These are phyloP conservation scores for Zaprionus gabonicus DNA, from an alignment of 1,140 invertebrate genomes.

Conservation along the genomic window DNA sequence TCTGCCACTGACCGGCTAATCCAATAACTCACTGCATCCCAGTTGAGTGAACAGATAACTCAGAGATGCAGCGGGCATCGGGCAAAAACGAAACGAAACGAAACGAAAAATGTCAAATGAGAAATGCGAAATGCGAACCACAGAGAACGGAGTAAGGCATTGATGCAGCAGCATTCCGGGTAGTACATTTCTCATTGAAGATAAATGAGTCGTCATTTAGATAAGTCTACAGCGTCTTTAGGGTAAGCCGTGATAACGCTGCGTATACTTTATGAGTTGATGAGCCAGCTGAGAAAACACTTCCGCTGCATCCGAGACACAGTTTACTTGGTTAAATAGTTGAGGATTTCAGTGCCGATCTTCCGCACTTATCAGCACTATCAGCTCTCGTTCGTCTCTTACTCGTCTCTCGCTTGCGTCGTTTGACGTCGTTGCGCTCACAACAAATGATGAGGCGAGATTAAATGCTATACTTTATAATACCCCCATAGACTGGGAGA, in stretches of 20 bases:
- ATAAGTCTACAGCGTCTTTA: slow-evolving; percentile 24
- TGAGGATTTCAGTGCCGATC: slow-evolving; percentile 12
- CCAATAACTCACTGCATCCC: slow-evolving; percentile 15
- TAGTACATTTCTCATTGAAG: slow-evolving; percentile 34
- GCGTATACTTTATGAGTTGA: slow-evolving; percentile 32
- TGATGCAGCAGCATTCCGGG: slow-evolving; percentile 22
- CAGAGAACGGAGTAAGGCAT: slow-evolving; percentile 8
- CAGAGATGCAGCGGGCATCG: slow-evolving; percentile 24
- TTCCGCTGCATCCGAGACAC: slow-evolving; percentile 23
- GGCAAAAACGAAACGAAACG: slow-evolving; percentile 45
- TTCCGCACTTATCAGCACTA: slow-evolving; percentile 27
- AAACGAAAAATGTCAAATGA: slow-evolving; percentile 34
- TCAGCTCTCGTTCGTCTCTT: slow-evolving; percentile 2
- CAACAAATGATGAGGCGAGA: slow-evolving; percentile 24
- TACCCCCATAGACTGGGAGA: slow-evolving; percentile 48
- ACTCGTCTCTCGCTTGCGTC: background rate
- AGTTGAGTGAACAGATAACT: slow-evolving; percentile 27
- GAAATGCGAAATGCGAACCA: slow-evolving; percentile 18
- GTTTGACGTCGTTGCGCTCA: slow-evolving; percentile 12
- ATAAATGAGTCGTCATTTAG: slow-evolving; percentile 48
- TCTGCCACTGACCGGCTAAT: slow-evolving; percentile 3
- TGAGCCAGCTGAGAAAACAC: slow-evolving; percentile 39
- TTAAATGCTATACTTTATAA: slow-evolving; percentile 48
- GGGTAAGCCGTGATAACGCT: slow-evolving; percentile 20
- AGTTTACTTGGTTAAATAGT: background rate